Evolutionary conservation across 1,140 invertebrate species (phyloP), one percentile per base, ranked within the genome.

Genomic region (Neodiprion pinetum): DNA sequence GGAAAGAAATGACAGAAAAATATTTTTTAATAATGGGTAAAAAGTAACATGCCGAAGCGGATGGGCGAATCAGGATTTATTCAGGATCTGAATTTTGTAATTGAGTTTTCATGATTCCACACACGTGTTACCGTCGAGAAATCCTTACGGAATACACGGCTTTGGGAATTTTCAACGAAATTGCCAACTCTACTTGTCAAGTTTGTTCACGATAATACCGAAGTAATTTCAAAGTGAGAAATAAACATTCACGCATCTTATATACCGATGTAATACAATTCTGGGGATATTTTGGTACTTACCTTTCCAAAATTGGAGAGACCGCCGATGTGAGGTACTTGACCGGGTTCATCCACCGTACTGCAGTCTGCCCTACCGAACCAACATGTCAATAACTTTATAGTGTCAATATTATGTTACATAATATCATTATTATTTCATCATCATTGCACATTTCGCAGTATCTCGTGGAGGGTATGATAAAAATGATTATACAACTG

Each of bases 301-400:
- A 95, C 94, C 92, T 92, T 93, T 87, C 94, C 94, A 77, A 95
- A 95, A 84, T 93, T 91, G 40, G 93, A 93, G 74, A 95, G 91
- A 77, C 93, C 94, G 72, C 92, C 91, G 78, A 92, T 90, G 80
- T 90, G 91, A 77, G 92, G 91, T 81, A 92, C 89, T 88, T 93
- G 93, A 81, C 92, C 92, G 65, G 92, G 90, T 84, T 92, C 91
- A 86, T 91, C 90, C 85, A 90, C 90, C 85, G 89, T 90, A 86
- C 91, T 93, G 82, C 93, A 94, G 89, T 94, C 93, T 87, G 93
- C 93, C 93, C 93, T 94, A 87, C 85, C 85, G 85, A 87, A 87
- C 85, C 85, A 88, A 87, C 83, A 87, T 80, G 84, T 87, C 83
- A 87, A 85, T 86, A 87, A 87, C 82, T 87, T 85, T 85, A 82